Conservation (phyloP, 1,140 invertebrate genomes). For the Neuroterus valhalla region DNA sequence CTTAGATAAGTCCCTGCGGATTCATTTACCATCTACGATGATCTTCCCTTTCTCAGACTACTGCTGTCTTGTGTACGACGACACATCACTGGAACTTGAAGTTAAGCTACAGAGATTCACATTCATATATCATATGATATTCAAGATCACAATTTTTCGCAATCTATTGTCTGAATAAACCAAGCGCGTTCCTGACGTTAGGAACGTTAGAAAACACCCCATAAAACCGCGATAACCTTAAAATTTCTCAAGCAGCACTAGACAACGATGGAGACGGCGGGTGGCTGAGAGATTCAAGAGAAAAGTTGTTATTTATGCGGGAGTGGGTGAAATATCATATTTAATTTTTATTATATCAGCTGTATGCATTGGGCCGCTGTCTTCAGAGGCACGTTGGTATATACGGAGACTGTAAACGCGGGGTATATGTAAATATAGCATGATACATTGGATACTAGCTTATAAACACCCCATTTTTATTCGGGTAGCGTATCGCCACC, state of each 20-base stretch:
- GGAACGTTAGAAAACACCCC: slow-evolving; percentile 44
- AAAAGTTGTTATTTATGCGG: slow-evolving; percentile 65
- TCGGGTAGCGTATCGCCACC: slow-evolving; percentile 64
- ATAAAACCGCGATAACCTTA: slow-evolving; percentile 47
- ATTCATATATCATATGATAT: too few species aligned
- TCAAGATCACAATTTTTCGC: too few species aligned
- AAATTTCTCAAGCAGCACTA: slow-evolving; percentile 43
- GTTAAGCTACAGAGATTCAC: too few species aligned
- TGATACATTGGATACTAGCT: slow-evolving; percentile 76
- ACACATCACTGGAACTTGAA: too few species aligned
- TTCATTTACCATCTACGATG: too few species aligned
- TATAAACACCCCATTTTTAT: slow-evolving; percentile 77
- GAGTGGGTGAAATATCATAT: slow-evolving; percentile 66
- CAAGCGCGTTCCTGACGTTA: slow-evolving; percentile 36
- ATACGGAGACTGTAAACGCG: slow-evolving; percentile 45
- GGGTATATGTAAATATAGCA: slow-evolving; percentile 74
- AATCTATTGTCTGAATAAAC: too few species aligned
- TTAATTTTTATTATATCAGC: slow-evolving; percentile 75
- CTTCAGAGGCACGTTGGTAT: slow-evolving; percentile 38
- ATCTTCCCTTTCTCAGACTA: too few species aligned
- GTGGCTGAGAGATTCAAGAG: slow-evolving; percentile 43
- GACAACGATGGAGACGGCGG: too few species aligned
- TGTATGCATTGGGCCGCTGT: slow-evolving; percentile 55
- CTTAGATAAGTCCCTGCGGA: too few species aligned
- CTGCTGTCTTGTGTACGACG: too few species aligned